Evolutionary conservation across 2,888 invertebrate species (phyloP), one percentile per base, ranked within the genome.

Genomic region (Rhaphigaster nebulosa): DNA sequence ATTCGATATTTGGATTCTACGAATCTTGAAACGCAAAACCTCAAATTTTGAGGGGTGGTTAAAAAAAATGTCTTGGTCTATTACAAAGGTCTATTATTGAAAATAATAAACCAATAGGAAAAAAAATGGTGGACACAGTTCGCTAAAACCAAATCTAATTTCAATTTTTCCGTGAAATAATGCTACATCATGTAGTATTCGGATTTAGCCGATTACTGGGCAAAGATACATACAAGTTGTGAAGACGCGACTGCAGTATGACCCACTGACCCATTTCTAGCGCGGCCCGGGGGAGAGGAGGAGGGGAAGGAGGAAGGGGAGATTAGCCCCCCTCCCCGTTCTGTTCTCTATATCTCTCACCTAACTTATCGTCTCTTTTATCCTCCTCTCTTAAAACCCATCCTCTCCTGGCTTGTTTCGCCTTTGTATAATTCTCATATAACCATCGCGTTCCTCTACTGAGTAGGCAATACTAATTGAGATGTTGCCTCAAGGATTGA

Each of bases 341-440:
- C 60, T 23, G 5, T 23, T n/a, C 60, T n/a, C 29, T 65, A 4
- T 65, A 29, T 65, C 29, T 76, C 34, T 38, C 34, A 23, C 20
- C 34, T 76, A 76, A 76, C 34, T 76, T 76, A 76, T 76, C 70
- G 13, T 23, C 34, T 23, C 70, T 76, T 38, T 76, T 76, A 76
- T 76, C 34, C 18, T 38, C 34, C 23, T 29, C 65, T 29, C 29
- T 29, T 29, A 65, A 29, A 29, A 29, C 29, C 70, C 15, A 38
- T 20, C 70, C 34, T 38, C 38, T 38, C 70, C 10, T 3, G 34
- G 18, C 34, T 76, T 23, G 3, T 38, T 76, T 38, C 8, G 2
- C 34, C 23, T 76, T 38, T 38, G 20, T 20, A 76, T 76, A 38
- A 65, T 65, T 76, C 38, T 23, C 38, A 20, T 23, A 76, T 38